These are phyloP conservation scores for Drosophila yakuba DNA, from an alignment of 1,140 invertebrate genomes.

Conservation along the genomic window DNA sequence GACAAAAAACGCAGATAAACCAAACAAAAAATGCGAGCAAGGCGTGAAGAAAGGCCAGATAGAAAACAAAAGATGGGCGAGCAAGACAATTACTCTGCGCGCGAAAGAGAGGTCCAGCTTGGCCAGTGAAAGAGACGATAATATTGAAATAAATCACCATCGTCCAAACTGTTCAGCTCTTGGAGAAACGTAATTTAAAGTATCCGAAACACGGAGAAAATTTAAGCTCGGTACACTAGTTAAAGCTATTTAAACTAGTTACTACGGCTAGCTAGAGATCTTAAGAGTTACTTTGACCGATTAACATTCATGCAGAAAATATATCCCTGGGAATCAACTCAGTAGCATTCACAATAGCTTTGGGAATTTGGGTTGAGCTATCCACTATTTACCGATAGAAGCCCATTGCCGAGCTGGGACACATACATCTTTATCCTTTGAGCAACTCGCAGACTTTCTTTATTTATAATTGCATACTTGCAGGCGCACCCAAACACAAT, in stretches of 20 bases:
- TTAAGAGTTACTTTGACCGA: too few species aligned
- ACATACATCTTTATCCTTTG: not conserved
- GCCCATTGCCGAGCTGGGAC: not conserved
- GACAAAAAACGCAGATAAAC: conserved; percentile 17
- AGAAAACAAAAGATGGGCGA: conserved; percentile 40
- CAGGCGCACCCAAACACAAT: conserved; percentile 40
- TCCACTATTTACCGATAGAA: not conserved
- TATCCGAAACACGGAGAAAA: not conserved
- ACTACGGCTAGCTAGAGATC: too few species aligned
- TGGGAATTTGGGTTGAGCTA: too few species aligned
- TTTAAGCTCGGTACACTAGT: too few species aligned
- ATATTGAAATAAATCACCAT: not conserved
- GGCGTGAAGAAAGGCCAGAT: conserved; percentile 18
- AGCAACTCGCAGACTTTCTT: not conserved
- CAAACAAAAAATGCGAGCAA: conserved; percentile 19
- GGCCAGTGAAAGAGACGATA: not conserved
- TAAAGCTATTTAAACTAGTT: too few species aligned
- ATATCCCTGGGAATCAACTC: too few species aligned
- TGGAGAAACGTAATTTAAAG: not conserved
- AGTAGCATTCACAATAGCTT: too few species aligned
- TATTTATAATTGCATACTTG: conserved; percentile 55
- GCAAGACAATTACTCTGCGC: conserved; percentile 34
- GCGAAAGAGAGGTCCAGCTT: conserved; percentile 1
- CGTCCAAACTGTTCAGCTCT: not conserved
- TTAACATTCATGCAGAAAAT: too few species aligned